Evolutionary conservation across 2,888 invertebrate species (phyloP).

Genomic region (Ormyrus rosae): DNA sequence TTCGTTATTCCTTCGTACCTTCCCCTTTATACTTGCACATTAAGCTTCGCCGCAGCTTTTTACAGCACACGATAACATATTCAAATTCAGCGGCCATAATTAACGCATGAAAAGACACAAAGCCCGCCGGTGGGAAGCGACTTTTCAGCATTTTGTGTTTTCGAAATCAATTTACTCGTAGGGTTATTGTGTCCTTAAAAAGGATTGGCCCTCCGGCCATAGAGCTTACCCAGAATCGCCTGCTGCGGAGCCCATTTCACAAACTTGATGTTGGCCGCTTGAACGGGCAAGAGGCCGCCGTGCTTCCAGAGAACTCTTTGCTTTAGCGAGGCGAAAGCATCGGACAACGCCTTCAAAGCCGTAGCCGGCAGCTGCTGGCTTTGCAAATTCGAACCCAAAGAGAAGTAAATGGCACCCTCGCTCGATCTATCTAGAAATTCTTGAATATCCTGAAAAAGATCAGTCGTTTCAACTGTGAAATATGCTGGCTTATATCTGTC

Average conservation of each 20-base stretch:
- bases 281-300: conserved; percentile 66
- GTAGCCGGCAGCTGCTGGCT: conserved; percentile 69
- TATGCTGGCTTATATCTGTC: background rate
- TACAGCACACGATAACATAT: no score
- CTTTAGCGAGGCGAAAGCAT: conserved; percentile 70
- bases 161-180: conserved; percentile 31
- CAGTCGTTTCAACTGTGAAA: background rate
- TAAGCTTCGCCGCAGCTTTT: no score
- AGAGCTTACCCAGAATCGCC: conserved; percentile 69
- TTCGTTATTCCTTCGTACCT: no score
- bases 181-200: conserved; percentile 43
- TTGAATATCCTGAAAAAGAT: conserved; percentile 67
- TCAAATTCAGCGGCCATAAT: background rate
- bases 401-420: conserved; percentile 74
- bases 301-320: conserved; percentile 75
- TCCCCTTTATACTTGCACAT: no score
- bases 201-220: conserved; percentile 34
- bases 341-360: conserved; percentile 67
- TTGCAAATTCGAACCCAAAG: conserved; percentile 74
- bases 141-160: conserved; percentile 12
- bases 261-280: conserved; percentile 72
- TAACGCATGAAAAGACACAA: background rate
- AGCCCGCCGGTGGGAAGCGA: background rate
- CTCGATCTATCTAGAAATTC: conserved; percentile 70
- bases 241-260: conserved; percentile 74